Evolutionary conservation across 2,888 invertebrate genomes (phyloP).

Genomic region (Eurytoma californica): DNA sequence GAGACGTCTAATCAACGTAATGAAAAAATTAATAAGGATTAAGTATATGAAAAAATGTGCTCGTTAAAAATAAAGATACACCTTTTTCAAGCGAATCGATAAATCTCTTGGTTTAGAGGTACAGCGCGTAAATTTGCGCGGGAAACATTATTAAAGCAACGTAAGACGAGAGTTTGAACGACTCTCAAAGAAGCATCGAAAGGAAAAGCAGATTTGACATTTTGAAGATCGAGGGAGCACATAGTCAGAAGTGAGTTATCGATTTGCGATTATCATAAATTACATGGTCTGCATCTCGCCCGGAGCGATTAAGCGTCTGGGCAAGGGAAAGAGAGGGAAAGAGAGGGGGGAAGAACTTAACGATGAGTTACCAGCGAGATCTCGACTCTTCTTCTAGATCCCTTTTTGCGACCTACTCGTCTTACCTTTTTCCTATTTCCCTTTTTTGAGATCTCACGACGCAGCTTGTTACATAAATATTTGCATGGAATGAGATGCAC

Average conservation of each 20-base stretch:
- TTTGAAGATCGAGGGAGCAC: conserved; percentile 60
- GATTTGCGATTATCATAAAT: conserved; percentile 69
- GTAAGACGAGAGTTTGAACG: conserved; percentile 49
- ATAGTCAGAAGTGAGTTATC: conserved; percentile 62
- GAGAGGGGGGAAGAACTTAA: conserved; percentile 27
- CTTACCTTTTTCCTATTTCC: background rate
- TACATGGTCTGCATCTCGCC: conserved; percentile 57
- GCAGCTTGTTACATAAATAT: background rate
- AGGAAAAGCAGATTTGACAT: conserved; percentile 59
- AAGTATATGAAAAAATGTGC: background rate
- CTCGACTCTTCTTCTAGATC: background rate
- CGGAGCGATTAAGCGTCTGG: conserved; percentile 65
- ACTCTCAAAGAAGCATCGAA: conserved; percentile 27
- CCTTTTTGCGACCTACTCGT: conserved; percentile 6
- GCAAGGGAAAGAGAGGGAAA: conserved; percentile 28
- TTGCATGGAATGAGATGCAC: background rate
- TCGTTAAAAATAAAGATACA: too few species aligned
- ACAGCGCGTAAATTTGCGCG: background rate
- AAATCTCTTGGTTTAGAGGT: background rate
- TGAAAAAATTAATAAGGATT: background rate
- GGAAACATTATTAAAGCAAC: conserved; percentile 20
- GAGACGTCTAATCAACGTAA: background rate
- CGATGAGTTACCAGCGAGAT: background rate
- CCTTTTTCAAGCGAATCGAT: conserved; percentile 8
- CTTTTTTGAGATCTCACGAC: background rate